Evolutionary conservation across 2,888 invertebrate genomes (phyloP).

Genomic region (Apoda limacodes): DNA sequence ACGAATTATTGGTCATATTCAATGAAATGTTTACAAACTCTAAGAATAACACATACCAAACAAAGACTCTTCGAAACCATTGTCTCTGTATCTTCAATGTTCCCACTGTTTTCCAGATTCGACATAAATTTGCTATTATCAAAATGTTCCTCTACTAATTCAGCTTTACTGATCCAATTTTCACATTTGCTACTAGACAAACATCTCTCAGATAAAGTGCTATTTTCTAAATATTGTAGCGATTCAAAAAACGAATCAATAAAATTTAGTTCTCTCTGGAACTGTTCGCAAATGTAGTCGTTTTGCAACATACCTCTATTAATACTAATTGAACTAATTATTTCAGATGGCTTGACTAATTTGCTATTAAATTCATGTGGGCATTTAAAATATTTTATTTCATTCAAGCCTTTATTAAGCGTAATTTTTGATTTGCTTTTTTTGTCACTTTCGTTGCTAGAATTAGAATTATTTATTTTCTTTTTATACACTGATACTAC

Average conservation of each 20-base stretch:
- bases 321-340: constrained; percentile 54
- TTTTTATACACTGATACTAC: constrained; percentile 51
- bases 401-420: constrained; percentile 28
- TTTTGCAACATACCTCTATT: constrained; percentile 40
- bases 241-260: constrained; percentile 64
- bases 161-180: constrained; percentile 33
- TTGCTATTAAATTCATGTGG: constrained; percentile 37
- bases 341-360: constrained; percentile 58
- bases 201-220: constrained; percentile 40
- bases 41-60: constrained; percentile 58
- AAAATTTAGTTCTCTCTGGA: constrained; percentile 57
- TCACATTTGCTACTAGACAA: constrained; percentile 34
- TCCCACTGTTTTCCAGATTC: constrained; percentile 43
- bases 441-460: constrained; percentile 18
- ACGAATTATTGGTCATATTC: constrained; percentile 9
- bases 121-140: constrained; percentile 44
- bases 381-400: constrained; percentile 36
- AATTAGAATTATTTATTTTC: constrained; percentile 24
- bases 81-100: constrained; percentile 49
- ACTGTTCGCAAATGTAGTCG: constrained; percentile 53
- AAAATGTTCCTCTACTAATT: constrained; percentile 32
- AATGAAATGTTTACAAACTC: constrained; percentile 43
- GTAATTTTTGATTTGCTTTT: constrained; percentile 20
- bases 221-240: constrained; percentile 52
- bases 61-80: constrained; percentile 64